Evolutionary conservation across 2,113 vertebrate species (phyloP).

Genomic region (Tyto alba): DNA sequence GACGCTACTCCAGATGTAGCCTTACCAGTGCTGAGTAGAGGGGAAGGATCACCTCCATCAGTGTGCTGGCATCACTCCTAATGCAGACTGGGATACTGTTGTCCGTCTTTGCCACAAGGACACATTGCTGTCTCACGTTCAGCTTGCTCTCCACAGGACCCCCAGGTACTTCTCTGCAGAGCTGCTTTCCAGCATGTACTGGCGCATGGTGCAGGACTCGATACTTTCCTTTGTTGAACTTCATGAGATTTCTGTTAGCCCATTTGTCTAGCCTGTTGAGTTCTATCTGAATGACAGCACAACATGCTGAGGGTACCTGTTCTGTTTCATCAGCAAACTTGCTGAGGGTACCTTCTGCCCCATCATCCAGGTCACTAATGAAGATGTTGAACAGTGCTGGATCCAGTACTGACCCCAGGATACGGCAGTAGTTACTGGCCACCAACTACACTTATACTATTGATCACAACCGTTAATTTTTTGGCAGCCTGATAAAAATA

Average conservation of each 20-base stretch:
- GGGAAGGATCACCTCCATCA: background rate
- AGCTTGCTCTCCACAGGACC: background rate
- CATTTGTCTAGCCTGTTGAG: background rate
- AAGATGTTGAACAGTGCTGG: background rate
- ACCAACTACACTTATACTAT: background rate
- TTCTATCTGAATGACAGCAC: background rate
- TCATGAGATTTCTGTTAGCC: background rate
- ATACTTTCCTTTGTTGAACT: background rate
- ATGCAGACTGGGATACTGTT: background rate
- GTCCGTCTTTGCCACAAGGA: background rate
- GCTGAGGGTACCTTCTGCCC: background rate
- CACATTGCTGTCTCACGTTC: background rate
- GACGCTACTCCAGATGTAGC: background rate
- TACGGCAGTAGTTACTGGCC: background rate
- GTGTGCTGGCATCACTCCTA: background rate
- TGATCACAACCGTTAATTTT: background rate
- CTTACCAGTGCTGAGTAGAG: background rate
- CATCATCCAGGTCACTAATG: rapidly evolving
- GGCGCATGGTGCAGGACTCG: background rate
- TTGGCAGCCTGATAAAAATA: background rate
- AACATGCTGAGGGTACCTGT: background rate
- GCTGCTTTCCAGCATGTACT: background rate
- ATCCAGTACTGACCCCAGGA: background rate
- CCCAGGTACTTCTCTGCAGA: background rate
- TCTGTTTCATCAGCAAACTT: background rate